Conservation (phyloP, 2,113 vertebrate species). For the Hyla sarda region DNA sequence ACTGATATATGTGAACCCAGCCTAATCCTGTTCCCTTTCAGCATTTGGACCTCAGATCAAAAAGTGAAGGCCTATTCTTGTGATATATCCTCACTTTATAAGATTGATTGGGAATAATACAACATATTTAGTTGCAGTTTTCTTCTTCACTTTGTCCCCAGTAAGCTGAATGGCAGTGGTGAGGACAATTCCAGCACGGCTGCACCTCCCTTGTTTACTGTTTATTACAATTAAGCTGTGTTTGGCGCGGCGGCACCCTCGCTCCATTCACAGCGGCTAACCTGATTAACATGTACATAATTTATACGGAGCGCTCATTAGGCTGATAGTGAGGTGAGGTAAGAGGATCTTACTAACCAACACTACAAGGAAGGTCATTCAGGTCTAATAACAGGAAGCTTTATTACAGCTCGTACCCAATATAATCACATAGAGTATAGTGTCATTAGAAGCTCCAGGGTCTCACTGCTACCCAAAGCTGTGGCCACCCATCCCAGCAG, state of each 20-base stretch:
- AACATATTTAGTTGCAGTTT: neutral
- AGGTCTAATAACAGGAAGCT: neutral
- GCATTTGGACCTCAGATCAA: no score
- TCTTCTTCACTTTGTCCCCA: neutral
- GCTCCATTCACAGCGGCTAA: neutral
- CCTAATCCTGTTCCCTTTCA: no score
- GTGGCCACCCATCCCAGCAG: neutral
- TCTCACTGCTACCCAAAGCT: neutral
- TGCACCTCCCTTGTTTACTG: neutral
- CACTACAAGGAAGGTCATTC: neutral
- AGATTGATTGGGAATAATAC: no score
- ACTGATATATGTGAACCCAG: no score
- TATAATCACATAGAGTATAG: neutral
- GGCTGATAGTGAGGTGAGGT: neutral
- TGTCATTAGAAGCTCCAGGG: neutral
- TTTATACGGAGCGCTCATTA: neutral
- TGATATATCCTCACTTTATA: no score
- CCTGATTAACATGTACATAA: constrained; percentile 7
- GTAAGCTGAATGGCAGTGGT: neutral
- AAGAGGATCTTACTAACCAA: neutral
- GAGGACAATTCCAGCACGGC: neutral
- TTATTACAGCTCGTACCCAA: neutral
- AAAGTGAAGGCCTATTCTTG: no score
- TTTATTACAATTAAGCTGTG: neutral
- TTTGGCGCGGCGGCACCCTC: neutral